Evolutionary conservation across 2,888 invertebrate species (phyloP).

Genomic region (Agrotis exclamationis): DNA sequence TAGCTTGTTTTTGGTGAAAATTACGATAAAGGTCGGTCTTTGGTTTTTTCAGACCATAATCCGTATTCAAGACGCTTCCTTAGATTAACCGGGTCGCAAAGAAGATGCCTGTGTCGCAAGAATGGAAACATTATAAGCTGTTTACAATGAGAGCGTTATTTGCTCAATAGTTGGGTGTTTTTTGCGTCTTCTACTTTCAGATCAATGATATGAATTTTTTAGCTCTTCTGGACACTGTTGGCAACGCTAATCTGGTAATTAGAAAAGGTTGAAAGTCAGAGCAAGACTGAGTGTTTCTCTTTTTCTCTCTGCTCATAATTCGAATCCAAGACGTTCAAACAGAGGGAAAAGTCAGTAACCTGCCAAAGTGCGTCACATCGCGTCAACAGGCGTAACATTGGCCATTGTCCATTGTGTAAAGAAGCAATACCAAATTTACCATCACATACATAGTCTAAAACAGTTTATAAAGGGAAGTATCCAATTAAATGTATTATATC

Average conservation of each 20-base stretch:
- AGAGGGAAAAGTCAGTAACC: conserved; percentile 24
- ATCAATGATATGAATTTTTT: too few species aligned
- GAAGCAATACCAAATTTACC: conserved; percentile 22
- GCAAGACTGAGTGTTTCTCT: background rate
- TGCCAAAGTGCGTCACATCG: conserved; percentile 29
- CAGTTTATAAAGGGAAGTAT: conserved; percentile 45
- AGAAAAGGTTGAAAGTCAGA: background rate
- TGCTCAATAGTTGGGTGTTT: too few species aligned
- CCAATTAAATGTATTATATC: conserved; percentile 51
- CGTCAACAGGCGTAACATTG: conserved; percentile 27
- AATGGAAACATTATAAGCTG: background rate
- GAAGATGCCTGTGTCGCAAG: background rate
- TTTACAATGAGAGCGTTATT: background rate
- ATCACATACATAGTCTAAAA: conserved; percentile 14
- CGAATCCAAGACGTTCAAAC: background rate
- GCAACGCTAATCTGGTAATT: too few species aligned
- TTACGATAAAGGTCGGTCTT: too few species aligned
- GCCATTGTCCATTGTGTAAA: conserved; percentile 44
- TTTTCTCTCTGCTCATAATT: background rate
- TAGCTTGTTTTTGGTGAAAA: background rate
- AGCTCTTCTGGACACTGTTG: too few species aligned
- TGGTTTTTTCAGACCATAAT: background rate
- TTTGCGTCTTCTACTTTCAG: background rate
- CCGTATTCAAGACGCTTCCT: background rate
- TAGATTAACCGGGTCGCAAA: background rate